Conservation (phyloP, 23 tunicate species). For the Phallusia fumigata region DNA sequence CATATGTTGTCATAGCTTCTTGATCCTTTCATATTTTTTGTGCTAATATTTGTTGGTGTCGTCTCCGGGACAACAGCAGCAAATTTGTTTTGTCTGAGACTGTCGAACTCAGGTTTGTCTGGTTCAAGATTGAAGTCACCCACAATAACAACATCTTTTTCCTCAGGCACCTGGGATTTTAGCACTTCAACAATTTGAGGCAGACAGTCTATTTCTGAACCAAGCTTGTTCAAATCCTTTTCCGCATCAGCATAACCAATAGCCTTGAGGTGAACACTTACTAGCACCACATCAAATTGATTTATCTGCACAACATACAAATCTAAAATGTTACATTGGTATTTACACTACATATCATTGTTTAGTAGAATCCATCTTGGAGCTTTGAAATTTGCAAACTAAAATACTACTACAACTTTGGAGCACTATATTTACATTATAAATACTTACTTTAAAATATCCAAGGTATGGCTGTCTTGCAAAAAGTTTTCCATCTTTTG, state of each 20-base stretch:
- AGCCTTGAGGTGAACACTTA: slow-evolving; percentile 35
- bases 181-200: slow-evolving; percentile 25
- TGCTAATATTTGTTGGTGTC: slow-evolving; percentile 43
- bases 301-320: slow-evolving; percentile 9
- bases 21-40: slow-evolving; percentile 47
- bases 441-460: slow-evolving; percentile 21
- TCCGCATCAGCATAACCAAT: slow-evolving; percentile 17
- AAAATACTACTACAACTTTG: no score
- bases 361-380: no score
- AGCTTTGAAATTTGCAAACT: no score
- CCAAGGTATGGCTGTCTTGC: slow-evolving; percentile 38
- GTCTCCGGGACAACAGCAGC: slow-evolving; percentile 24
- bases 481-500: slow-evolving; percentile 15
- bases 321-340: no score
- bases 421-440: no score
- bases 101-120: slow-evolving; percentile 31
- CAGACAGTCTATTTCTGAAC: slow-evolving; percentile 14
- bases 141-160: slow-evolving; percentile 37
- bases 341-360: no score
- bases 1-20: slow-evolving; percentile 42
- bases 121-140: slow-evolving; percentile 44
- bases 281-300: slow-evolving; percentile 34
- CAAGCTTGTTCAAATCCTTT: slow-evolving; percentile 15
- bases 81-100: slow-evolving; percentile 16
- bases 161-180: slow-evolving; percentile 10